A percentile compares a stretch with the other conserved stretches of the same genome.
Conservation (phyloP, 2,797 vertebrate genomes). For the Chrysocyon brachyurus region DNA sequence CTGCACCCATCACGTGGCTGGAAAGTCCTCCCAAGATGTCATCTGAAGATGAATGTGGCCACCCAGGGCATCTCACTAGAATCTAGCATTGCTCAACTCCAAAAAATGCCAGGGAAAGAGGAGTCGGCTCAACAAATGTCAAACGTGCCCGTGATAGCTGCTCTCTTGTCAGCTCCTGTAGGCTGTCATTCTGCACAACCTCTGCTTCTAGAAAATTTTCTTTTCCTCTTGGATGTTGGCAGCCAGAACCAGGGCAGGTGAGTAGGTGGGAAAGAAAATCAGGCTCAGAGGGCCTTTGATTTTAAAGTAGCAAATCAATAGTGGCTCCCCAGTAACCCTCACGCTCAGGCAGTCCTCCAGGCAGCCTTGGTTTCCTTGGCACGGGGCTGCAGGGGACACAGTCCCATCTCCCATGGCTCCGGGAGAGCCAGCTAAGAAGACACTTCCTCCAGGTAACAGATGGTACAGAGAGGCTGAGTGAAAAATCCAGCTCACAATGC, state of each 20-base stretch:
- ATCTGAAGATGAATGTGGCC: constrained; percentile 94
- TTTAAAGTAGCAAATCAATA: background rate
- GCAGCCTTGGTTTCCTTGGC: background rate
- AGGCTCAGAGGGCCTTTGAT: background rate
- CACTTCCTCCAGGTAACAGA: background rate
- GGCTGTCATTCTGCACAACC: constrained; percentile 82
- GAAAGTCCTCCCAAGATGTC: constrained; percentile 95
- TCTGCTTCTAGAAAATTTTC: constrained; percentile 81
- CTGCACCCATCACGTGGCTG: constrained; percentile 93
- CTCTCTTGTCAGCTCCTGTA: constrained; percentile 88
- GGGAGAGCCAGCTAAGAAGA: background rate
- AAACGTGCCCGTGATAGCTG: constrained; percentile 88
- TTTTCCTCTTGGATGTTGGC: constrained; percentile 76
- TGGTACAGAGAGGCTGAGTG: background rate
- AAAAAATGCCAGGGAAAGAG: constrained; percentile 90
- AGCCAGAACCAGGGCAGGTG: constrained; percentile 69
- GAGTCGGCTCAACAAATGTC: constrained; percentile 93
- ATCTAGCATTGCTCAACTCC: constrained; percentile 91
- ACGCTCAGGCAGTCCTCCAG: rapidly evolving
- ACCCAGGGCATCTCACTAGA: constrained; percentile 92
- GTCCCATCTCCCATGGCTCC: background rate
- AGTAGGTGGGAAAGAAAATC: constrained; percentile 71
- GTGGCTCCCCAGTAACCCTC: rapidly evolving
- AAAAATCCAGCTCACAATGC: background rate
- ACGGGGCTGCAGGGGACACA: rapidly evolving